These are phyloP conservation scores for Melinaea marsaeus DNA, from an alignment of 2,888 invertebrate genomes.

Conservation along the genomic window DNA sequence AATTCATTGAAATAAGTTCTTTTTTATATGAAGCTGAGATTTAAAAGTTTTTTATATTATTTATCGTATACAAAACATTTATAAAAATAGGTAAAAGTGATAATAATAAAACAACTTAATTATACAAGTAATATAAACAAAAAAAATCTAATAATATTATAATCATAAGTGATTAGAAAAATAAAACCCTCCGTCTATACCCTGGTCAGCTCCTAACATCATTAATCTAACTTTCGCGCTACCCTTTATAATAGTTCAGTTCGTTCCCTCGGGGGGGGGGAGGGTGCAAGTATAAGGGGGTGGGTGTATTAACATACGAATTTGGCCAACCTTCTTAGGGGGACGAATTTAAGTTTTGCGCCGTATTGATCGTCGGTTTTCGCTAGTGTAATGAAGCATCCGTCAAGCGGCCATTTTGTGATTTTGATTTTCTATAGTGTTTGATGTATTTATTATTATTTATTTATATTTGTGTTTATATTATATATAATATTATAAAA, in stretches of 20 bases:
- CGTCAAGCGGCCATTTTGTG: constrained; percentile 29
- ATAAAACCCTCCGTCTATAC: constrained; percentile 43
- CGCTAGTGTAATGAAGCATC: constrained; percentile 48
- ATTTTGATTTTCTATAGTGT: constrained; percentile 7
- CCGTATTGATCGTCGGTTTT: constrained; percentile 68
- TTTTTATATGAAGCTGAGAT: no score
- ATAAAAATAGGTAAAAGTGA: no score
- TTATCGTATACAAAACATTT: no score
- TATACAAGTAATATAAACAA: neutral
- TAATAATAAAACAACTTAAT: no score
- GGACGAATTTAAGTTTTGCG: constrained; percentile 75
- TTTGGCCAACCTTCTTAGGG: constrained; percentile 72
- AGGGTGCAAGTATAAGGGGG: constrained; percentile 42
- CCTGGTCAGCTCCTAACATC: constrained; percentile 77
- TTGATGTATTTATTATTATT: constrained; percentile 11
- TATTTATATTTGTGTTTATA: neutral
- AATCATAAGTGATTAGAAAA: constrained; percentile 29
- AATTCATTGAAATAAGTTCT: no score
- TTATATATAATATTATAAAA: neutral
- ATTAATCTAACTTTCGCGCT: constrained; percentile 79
- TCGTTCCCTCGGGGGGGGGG: constrained; percentile 59
- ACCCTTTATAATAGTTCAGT: constrained; percentile 79
- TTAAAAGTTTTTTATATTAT: no score
- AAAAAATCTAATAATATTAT: neutral
- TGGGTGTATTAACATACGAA: constrained; percentile 74